A percentile compares a stretch with the other conserved stretches of the same genome.
Evolutionary conservation across 2,113 vertebrate species (phyloP).

Genomic region (Cryptotis parvus): DNA sequence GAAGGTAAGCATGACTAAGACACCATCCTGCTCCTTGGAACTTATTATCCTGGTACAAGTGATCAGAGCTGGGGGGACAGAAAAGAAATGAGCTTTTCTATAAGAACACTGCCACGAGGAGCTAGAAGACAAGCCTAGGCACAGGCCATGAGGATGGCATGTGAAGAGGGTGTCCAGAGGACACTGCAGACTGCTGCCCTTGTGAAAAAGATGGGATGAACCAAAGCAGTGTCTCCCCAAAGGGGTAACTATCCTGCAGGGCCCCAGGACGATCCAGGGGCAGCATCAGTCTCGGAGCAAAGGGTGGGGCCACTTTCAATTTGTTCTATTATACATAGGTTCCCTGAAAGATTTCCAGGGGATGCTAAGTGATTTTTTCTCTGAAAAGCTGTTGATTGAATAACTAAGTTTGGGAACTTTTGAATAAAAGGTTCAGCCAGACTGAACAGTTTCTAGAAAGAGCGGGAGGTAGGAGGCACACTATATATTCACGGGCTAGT

Average conservation of each 20-base stretch:
- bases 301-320: too few relatives aligned
- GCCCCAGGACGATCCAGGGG: neutral
- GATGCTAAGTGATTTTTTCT: too few relatives aligned
- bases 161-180: neutral
- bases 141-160: neutral
- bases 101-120: neutral
- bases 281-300: too few relatives aligned
- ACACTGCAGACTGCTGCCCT: neutral
- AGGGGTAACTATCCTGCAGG: too few relatives aligned
- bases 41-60: neutral
- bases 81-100: neutral
- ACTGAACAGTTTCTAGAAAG: neutral
- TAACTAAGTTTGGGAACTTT: neutral
- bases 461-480: neutral
- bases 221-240: neutral
- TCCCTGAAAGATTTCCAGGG: too few relatives aligned
- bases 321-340: too few relatives aligned
- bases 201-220: neutral
- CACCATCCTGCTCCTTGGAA: neutral
- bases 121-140: neutral
- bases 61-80: neutral
- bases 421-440: neutral
- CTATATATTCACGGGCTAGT: neutral
- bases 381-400: too few relatives aligned
- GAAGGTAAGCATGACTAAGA: neutral